These are phyloP conservation scores for Notocelia uddmanniana DNA, from an alignment of 2,888 invertebrate species.

Conservation along the genomic window DNA sequence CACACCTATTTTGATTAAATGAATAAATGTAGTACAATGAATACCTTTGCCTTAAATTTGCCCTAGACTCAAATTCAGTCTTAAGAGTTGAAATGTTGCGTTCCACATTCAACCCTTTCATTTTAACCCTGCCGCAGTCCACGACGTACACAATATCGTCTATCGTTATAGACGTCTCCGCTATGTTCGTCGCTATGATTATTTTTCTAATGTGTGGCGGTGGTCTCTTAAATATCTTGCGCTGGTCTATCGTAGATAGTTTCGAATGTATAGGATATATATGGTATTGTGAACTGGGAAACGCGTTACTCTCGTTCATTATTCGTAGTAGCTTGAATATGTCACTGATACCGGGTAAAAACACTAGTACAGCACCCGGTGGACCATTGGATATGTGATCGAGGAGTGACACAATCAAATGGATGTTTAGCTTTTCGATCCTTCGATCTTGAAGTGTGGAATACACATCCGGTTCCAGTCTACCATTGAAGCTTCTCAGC, in stretches of 20 bases:
- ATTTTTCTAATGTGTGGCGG: constrained; percentile 91
- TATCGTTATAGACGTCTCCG: constrained; percentile 98
- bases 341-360: constrained; percentile 92
- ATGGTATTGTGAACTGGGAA: constrained; percentile 74
- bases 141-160: constrained; percentile 97
- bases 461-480: constrained; percentile 86
- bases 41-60: constrained; percentile 94
- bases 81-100: constrained; percentile 91
- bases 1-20: no score
- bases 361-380: constrained; percentile 94
- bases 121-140: constrained; percentile 93
- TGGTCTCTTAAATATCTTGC: constrained; percentile 91
- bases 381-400: constrained; percentile 87
- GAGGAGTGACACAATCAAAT: constrained; percentile 89
- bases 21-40: no score
- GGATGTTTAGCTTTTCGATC: constrained; percentile 89
- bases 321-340: constrained; percentile 87
- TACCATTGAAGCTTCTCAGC: constrained; percentile 71
- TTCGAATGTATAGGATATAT: constrained; percentile 95
- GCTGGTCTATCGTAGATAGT: constrained; percentile 93
- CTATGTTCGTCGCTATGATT: constrained; percentile 96
- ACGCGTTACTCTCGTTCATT: constrained; percentile 72
- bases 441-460: constrained; percentile 87
- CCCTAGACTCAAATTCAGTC: constrained; percentile 92
- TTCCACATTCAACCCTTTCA: constrained; percentile 90